Conservation (phyloP, 1,140 invertebrate genomes). For the Drosophila ercepeae region DNA sequence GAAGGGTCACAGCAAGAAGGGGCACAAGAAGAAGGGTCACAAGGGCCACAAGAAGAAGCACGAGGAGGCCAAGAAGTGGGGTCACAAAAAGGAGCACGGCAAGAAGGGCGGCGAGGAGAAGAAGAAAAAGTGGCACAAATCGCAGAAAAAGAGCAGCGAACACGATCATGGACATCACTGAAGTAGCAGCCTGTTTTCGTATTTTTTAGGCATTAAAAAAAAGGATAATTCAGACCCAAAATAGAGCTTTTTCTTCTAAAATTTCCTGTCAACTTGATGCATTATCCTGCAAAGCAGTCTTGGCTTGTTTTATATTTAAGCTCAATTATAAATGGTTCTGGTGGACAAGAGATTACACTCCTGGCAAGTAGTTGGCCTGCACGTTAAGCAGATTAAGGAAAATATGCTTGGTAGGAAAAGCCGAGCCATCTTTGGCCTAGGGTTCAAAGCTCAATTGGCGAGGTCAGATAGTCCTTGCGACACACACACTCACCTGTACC, state of each 20-base stretch:
- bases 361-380: not conserved
- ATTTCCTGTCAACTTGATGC: not conserved
- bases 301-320: no score
- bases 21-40: conserved; percentile 87
- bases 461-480: conserved; percentile 12
- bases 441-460: conserved; percentile 68
- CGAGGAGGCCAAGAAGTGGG: conserved; percentile 88
- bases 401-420: conserved; percentile 44
- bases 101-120: conserved; percentile 88
- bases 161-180: conserved; percentile 63
- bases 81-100: conserved; percentile 87
- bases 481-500: conserved; percentile 53
- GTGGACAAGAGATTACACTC: conserved; percentile 17
- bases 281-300: not conserved
- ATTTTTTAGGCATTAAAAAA: conserved; percentile 35
- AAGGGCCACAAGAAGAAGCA: conserved; percentile 88
- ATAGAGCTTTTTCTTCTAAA: no score
- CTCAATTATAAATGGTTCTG: no score
- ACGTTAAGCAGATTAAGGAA: conserved; percentile 28
- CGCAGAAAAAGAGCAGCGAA: conserved; percentile 68
- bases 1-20: conserved; percentile 89
- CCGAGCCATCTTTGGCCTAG: conserved; percentile 10
- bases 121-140: conserved; percentile 87
- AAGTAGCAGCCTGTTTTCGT: not conserved
- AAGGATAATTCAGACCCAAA: conserved; percentile 49